Evolutionary conservation across 2,797 vertebrate genomes (phyloP), one percentile per base, ranked within the genome.

Genomic region (Sorex maritimensis): DNA sequence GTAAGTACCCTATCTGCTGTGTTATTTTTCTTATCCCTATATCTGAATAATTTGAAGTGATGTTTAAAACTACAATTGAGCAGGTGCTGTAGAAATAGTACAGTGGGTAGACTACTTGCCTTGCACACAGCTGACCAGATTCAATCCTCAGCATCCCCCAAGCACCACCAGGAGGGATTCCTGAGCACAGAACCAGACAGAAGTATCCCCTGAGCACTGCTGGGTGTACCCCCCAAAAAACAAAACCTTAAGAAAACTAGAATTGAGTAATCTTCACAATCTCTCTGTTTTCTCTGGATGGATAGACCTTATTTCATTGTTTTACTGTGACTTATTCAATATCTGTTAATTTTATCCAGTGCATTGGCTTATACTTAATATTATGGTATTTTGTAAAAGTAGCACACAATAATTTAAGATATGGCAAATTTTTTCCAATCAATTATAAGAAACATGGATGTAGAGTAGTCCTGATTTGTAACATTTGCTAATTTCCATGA

Each of bases 251-350:
- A 44, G 41, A 52, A 52, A 52, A 8, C 49, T 14, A 52, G 7
- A 88, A 88, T n/a, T 26, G 85, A 49, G 5, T 2, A 82, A 5
- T 30, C 9, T 83, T 63, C 19, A 79, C 13, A 11, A 7, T 28
- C 30, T 81, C 82, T 72, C 11, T 24, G 7, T 90, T 83, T 83
- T 72, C 23, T 14, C 13, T 55, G 55, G 5, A 11, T 61, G 58
- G 41, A 0, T 61, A 49, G 80, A 41, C 55, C 81, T 80, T 15
- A 81, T 44, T 81, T 92, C 21, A 21, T 61, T 82, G 28, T 14
- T 92, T 41, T 74, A 38, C 78, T 58, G 1, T 72, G 52, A 87
- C n/a, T 89, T n/a, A 58, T 69, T 90, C 15, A 81, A 14, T 23
- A 81, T 65, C 30, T 52, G 44, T 73, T 14, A 86, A 86, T 34